A percentile compares a stretch with the other conserved stretches of the same genome.
Evolutionary conservation across 2,113 vertebrate species (phyloP).

Genomic region (Lamprotornis superbus): DNA sequence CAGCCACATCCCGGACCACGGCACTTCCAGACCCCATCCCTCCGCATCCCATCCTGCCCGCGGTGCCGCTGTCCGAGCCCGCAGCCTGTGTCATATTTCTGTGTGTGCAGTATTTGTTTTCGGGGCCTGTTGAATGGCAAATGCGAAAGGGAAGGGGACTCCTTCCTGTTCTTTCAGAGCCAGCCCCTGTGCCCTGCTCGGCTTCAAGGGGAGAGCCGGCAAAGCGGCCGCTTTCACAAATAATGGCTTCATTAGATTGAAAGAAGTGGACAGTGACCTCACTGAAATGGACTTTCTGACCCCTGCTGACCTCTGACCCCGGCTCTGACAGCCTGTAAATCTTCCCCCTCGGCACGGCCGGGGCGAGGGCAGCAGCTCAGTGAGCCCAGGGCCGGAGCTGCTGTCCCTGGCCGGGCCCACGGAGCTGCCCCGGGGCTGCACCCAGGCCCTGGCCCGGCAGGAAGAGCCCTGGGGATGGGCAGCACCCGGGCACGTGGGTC

Average conservation of each 20-base stretch:
- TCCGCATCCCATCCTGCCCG: rapidly evolving
- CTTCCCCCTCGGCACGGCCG: constrained; percentile 64
- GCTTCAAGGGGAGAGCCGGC: constrained; percentile 70
- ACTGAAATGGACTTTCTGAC: constrained; percentile 82
- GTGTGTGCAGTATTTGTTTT: constrained; percentile 12
- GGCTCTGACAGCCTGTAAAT: constrained; percentile 82
- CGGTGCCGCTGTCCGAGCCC: not conserved
- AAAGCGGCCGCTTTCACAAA: constrained; percentile 72
- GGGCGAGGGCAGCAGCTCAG: not conserved
- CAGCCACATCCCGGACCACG: rapidly evolving
- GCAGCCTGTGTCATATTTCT: not conserved
- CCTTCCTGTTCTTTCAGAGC: constrained; percentile 70
- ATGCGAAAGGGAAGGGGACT: constrained; percentile 35
- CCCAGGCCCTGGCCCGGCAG: not conserved
- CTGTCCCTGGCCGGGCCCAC: rapidly evolving
- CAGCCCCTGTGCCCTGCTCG: constrained; percentile 17
- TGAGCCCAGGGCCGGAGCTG: rapidly evolving
- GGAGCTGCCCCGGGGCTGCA: not conserved
- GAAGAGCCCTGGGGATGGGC: not conserved
- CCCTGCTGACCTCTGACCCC: constrained; percentile 79
- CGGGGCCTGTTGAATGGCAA: constrained; percentile 27
- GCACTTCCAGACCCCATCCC: not conserved
- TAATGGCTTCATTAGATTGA: constrained; percentile 84
- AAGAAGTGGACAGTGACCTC: constrained; percentile 81
- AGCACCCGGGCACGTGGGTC: rapidly evolving